Conservation (phyloP, 2,888 invertebrate genomes). For the Athetis lepigone region DNA sequence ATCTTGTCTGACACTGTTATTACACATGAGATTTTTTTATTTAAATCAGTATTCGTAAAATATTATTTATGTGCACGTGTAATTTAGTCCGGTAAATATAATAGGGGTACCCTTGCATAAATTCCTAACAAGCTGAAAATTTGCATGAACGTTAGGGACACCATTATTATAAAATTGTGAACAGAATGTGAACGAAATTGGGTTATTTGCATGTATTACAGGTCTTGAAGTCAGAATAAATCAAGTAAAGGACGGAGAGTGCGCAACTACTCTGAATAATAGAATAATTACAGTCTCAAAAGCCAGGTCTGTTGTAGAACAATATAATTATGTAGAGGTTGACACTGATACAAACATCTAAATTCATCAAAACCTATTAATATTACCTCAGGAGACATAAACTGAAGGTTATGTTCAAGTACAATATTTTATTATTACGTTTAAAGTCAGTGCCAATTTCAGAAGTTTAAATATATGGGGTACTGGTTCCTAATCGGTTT, state of each 20-base stretch:
- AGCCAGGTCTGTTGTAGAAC: background rate
- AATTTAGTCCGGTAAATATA: too few species aligned
- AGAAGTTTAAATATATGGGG: constrained; percentile 15
- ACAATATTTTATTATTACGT: background rate
- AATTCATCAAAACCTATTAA: background rate
- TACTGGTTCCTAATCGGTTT: constrained; percentile 30
- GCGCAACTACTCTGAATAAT: too few species aligned
- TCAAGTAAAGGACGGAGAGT: too few species aligned
- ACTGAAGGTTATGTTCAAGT: constrained; percentile 17
- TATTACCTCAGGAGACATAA: background rate
- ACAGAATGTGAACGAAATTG: too few species aligned
- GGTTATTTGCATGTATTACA: too few species aligned
- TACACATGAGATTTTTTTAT: constrained; percentile 9
- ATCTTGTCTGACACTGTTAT: constrained; percentile 37
- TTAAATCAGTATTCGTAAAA: constrained; percentile 10
- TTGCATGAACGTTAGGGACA: too few species aligned
- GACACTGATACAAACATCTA: background rate
- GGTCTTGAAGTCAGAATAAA: too few species aligned
- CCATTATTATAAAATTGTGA: too few species aligned
- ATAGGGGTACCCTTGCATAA: too few species aligned
- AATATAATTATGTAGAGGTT: background rate
- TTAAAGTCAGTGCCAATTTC: constrained; percentile 9
- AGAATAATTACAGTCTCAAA: background rate
- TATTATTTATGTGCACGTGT: background rate
- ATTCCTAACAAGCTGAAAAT: too few species aligned